Percentiles rank a stretch among this genome's conserved stretches.
phyloP scores from a whole-genome alignment of 2,888 invertebrate genomes.

The Pinctada fucata region DNA sequence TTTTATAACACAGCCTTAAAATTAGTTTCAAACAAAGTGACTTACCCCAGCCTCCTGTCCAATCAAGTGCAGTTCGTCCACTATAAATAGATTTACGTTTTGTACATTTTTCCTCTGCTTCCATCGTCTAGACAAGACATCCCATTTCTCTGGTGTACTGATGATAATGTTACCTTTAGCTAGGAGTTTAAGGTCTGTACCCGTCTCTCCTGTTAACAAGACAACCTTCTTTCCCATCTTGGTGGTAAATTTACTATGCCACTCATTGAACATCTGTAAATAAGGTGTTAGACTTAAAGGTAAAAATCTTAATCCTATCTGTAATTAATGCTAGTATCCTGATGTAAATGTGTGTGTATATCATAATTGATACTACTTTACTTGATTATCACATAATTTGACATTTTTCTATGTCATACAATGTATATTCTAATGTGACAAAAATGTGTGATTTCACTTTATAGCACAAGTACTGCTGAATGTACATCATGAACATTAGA shows the following conservation, averaged over 20 bases:
- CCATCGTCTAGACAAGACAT: constrained; percentile 97
- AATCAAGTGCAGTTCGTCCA: constrained; percentile 92
- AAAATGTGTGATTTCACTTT: no score
- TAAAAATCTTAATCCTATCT: no score
- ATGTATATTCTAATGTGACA: no score
- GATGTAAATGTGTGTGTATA: no score
- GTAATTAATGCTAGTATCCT: no score
- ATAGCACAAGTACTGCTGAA: no score
- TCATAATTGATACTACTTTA: no score
- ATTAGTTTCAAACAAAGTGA: no score
- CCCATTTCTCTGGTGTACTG: constrained; percentile 99
- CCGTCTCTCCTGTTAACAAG: constrained; percentile 96
- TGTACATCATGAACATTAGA: no score
- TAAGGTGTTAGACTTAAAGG: background rate
- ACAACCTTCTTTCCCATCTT: constrained; percentile 87
- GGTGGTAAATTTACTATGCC: constrained; percentile 90
- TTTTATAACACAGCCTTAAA: no score
- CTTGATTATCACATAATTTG: no score
- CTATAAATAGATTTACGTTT: constrained; percentile 95
- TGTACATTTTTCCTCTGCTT: constrained; percentile 99
- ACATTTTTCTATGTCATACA: no score
- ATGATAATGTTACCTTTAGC: constrained; percentile 93
- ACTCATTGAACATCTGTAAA: constrained; percentile 85
- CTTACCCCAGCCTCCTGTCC: constrained; percentile 79
- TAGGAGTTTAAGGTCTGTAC: constrained; percentile 94